Evolutionary conservation across 35 echinoderm and acorn worm genomes (phyloP).

Genomic region (Holothuria glaberrima): DNA sequence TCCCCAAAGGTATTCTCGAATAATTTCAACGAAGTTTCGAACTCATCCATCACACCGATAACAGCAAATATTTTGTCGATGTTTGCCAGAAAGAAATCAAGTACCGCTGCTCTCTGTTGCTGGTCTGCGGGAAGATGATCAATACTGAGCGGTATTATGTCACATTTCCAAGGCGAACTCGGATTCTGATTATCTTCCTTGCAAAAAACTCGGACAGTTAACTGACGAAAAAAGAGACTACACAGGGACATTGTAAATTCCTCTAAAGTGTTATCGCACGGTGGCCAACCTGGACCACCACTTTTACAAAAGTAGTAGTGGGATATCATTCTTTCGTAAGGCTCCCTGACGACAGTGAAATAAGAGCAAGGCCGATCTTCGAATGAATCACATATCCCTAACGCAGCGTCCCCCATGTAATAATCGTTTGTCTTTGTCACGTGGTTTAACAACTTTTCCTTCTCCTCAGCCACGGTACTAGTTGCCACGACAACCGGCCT

Average conservation of each 20-base stretch:
- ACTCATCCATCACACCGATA: constrained; percentile 6
- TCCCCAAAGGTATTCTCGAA: constrained; percentile 19
- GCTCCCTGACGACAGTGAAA: constrained; percentile 16
- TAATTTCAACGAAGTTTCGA: constrained; percentile 25
- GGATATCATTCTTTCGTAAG: constrained; percentile 29
- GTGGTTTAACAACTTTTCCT: too few relatives aligned
- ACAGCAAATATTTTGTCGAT: constrained; percentile 35
- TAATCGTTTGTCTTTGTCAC: too few relatives aligned
- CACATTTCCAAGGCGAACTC: neutral
- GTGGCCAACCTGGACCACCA: neutral
- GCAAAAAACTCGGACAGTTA: constrained; percentile 1
- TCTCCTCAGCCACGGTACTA: neutral
- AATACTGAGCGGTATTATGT: neutral
- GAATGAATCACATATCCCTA: constrained; percentile 28
- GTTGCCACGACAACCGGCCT: neutral
- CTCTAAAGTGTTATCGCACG: neutral
- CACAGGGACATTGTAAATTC: too few relatives aligned
- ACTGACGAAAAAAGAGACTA: constrained; percentile 27
- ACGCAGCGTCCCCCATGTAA: too few relatives aligned
- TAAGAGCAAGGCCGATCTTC: too few relatives aligned
- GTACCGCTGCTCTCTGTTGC: neutral
- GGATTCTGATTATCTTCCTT: neutral
- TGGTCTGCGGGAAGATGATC: neutral
- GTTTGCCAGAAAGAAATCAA: neutral
- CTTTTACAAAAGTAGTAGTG: constrained; percentile 24